Conservation (phyloP, 1,140 invertebrate genomes). For the Mizuhopecten yessoensis region DNA sequence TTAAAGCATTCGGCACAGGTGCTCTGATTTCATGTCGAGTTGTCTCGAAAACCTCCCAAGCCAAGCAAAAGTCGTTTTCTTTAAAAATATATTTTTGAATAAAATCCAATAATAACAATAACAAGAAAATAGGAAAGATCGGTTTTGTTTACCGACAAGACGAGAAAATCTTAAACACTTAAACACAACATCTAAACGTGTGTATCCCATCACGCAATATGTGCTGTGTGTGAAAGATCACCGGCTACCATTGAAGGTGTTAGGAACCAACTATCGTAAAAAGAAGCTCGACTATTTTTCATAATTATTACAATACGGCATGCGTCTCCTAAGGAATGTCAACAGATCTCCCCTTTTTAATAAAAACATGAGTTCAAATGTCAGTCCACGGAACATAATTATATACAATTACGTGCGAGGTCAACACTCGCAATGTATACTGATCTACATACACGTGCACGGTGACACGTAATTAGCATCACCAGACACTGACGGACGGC, state of each 20-base stretch:
- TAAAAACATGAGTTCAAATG: neutral
- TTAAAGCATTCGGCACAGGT: neutral
- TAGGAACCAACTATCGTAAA: no score
- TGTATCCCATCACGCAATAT: no score
- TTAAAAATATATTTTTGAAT: neutral
- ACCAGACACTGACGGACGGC: constrained; percentile 30
- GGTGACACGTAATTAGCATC: neutral
- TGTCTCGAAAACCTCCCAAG: neutral
- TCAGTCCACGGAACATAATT: neutral
- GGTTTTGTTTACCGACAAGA: no score
- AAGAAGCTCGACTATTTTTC: no score
- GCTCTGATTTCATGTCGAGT: neutral
- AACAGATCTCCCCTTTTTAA: neutral
- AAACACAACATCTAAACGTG: no score
- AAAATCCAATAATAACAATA: no score
- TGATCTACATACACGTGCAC: neutral
- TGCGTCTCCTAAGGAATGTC: neutral
- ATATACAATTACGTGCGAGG: constrained; percentile 21
- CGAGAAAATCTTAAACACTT: no score
- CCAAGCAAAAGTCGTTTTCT: neutral
- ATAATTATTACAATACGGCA: no score
- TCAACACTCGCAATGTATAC: neutral
- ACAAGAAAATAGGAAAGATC: no score
- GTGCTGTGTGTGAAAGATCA: no score
- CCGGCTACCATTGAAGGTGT: no score